These are phyloP conservation scores for Epinephelus moara DNA, from an alignment of 2,113 vertebrate genomes.

Conservation along the genomic window DNA sequence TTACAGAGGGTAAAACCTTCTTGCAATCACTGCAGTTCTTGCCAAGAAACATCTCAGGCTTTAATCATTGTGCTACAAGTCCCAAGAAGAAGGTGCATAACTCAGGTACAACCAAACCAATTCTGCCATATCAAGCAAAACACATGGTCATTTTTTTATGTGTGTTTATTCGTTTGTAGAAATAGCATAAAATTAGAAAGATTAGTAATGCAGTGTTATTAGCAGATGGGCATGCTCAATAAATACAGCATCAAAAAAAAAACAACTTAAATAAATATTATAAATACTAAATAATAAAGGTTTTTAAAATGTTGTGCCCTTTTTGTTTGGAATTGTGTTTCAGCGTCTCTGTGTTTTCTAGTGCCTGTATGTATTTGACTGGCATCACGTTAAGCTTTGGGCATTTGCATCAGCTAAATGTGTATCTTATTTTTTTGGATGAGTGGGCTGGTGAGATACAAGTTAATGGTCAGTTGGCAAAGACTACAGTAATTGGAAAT, in stretches of 20 bases:
- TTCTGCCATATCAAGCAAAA: background rate
- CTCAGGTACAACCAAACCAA: background rate
- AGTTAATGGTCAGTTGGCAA: conserved; percentile 20
- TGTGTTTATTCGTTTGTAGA: background rate
- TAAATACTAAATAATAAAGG: background rate
- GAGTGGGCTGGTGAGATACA: conserved; percentile 30
- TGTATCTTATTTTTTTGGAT: conserved; percentile 32
- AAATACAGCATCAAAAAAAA: background rate
- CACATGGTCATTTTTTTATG: background rate
- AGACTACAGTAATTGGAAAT: conserved; percentile 49
- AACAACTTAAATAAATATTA: background rate
- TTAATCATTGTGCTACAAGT: background rate
- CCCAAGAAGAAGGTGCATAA: background rate
- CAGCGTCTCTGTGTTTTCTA: background rate
- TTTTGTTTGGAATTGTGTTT: background rate
- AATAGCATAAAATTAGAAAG: background rate
- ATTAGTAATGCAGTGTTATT: background rate
- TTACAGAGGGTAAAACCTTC: background rate
- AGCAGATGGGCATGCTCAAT: background rate
- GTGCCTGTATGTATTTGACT: conserved; percentile 15
- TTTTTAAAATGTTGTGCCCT: background rate
- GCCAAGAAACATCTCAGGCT: background rate
- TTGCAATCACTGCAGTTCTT: background rate
- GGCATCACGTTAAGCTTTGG: conserved; percentile 28
- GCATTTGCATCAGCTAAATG: conserved; percentile 18